Percentiles rank a stretch among this genome's conserved stretches.
phyloP scores from a whole-genome alignment of 2,113 vertebrate genomes.

The Cichladusa arquata region DNA sequence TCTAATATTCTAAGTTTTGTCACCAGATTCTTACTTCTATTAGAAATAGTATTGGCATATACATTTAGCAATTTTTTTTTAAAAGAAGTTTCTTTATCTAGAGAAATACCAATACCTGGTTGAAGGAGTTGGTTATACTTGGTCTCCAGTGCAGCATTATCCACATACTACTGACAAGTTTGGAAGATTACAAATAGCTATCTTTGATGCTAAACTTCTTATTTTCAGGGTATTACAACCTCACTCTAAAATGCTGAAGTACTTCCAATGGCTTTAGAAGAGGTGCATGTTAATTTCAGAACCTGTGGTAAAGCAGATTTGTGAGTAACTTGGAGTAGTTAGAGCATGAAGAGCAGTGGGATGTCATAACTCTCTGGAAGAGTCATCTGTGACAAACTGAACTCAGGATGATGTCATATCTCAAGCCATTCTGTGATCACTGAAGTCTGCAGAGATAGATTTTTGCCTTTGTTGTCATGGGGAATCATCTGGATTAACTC shows the following conservation, averaged over 20 bases:
- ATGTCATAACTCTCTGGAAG: background rate
- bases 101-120: background rate
- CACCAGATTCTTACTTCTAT: background rate
- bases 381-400: background rate
- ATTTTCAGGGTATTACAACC: background rate
- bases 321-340: background rate
- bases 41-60: background rate
- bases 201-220: background rate
- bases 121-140: background rate
- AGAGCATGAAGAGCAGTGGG: background rate
- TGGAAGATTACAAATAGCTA: background rate
- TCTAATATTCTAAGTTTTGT: background rate
- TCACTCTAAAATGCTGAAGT: slow-evolving; percentile 1
- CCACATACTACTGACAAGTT: background rate
- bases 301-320: background rate
- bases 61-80: background rate
- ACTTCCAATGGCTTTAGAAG: background rate
- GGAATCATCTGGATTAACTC: background rate
- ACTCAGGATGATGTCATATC: background rate
- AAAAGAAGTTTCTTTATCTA: background rate
- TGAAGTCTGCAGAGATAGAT: background rate
- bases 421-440: background rate
- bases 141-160: background rate
- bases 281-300: background rate
- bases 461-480: background rate